Percentiles rank a stretch among this genome's conserved stretches.
phyloP scores from a whole-genome alignment of 2,888 invertebrate genomes.

The Vandiemenella viatica region DNA sequence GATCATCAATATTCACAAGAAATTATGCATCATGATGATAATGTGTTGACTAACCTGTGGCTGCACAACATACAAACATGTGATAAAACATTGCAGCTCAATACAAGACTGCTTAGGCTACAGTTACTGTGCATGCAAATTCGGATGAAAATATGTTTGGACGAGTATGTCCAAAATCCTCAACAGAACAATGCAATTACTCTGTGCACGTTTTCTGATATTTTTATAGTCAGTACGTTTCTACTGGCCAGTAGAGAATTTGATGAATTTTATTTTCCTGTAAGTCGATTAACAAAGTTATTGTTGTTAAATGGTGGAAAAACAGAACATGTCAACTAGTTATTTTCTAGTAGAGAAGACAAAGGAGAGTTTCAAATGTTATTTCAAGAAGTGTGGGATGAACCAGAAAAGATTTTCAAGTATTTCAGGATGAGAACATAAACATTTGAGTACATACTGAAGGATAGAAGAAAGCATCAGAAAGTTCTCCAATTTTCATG shows the following conservation, averaged over 20 bases:
- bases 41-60: too few species aligned
- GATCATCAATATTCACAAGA: too few species aligned
- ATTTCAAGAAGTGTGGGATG: conserved; percentile 1
- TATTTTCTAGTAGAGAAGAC: conserved; percentile 6
- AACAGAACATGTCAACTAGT: conserved; percentile 4
- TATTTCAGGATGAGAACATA: conserved; percentile 1
- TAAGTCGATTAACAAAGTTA: conserved; percentile 1
- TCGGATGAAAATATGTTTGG: conserved; percentile 1
- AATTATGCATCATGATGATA: too few species aligned
- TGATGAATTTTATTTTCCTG: conserved; percentile 1
- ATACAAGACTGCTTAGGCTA: too few species aligned
- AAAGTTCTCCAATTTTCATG: conserved; percentile 3
- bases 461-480: conserved; percentile 1
- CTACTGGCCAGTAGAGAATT: conserved; percentile 4
- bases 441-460: conserved; percentile 3
- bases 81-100: too few species aligned
- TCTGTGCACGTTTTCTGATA: conserved; percentile 4
- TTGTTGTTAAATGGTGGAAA: conserved; percentile 5
- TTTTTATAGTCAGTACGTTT: conserved; percentile 2
- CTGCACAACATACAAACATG: too few species aligned
- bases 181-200: conserved; percentile 1
- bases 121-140: conserved; percentile 3
- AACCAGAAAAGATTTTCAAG: not conserved
- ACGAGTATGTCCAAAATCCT: conserved; percentile 1
- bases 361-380: conserved; percentile 5